Conservation (phyloP, 2,113 vertebrate species). For the Vanacampus margaritifer region DNA sequence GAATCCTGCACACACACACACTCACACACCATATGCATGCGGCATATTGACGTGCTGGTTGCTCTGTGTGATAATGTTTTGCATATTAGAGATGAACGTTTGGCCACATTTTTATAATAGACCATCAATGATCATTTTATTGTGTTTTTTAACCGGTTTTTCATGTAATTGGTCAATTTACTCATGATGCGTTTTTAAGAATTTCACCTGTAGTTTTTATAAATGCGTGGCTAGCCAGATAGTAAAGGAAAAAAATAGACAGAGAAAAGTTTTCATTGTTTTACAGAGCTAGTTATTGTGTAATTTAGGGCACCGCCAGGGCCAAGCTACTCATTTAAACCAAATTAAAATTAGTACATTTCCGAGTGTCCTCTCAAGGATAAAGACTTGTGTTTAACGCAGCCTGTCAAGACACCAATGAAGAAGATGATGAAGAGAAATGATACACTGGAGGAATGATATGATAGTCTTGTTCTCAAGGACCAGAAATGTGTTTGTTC, state of each 20-base stretch:
- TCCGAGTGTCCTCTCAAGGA: slow-evolving; percentile 53
- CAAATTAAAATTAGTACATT: slow-evolving; percentile 69
- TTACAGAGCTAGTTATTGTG: slow-evolving; percentile 46
- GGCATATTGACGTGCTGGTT: slow-evolving; percentile 36
- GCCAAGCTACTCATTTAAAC: slow-evolving; percentile 64
- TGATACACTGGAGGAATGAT: slow-evolving; percentile 55
- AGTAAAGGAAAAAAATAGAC: slow-evolving; percentile 11
- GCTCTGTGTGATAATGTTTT: slow-evolving; percentile 27
- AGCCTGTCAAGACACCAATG: slow-evolving; percentile 57
- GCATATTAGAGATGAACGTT: background rate
- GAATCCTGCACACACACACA: slow-evolving; percentile 14
- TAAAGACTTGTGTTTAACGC: slow-evolving; percentile 64
- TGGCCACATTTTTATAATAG: background rate
- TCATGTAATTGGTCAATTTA: background rate
- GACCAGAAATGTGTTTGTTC: slow-evolving; percentile 39
- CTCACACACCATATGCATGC: slow-evolving; percentile 21
- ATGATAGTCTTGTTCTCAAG: slow-evolving; percentile 43
- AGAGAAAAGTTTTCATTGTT: slow-evolving; percentile 38
- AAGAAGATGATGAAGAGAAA: slow-evolving; percentile 50
- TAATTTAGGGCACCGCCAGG: slow-evolving; percentile 47
- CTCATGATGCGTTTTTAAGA: background rate
- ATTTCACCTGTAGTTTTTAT: too few relatives aligned
- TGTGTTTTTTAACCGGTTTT: background rate
- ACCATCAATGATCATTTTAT: background rate
- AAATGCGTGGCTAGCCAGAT: background rate